These are phyloP conservation scores for Zeugodacus cucurbitae DNA, from an alignment of 1,140 invertebrate species.

Conservation along the genomic window DNA sequence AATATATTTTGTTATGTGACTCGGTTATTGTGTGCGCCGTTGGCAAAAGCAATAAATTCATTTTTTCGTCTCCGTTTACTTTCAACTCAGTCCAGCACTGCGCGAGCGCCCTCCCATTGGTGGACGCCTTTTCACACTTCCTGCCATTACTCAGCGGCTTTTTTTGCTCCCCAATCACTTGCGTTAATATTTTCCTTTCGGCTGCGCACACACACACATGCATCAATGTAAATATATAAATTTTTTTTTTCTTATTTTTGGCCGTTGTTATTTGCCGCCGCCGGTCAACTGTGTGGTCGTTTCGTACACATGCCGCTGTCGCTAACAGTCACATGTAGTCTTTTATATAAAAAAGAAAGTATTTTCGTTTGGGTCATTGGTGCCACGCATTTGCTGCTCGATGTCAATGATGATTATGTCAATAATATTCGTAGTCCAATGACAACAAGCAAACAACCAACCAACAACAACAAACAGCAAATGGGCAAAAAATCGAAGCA, in stretches of 20 bases:
- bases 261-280: neutral
- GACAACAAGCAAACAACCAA: too few species aligned
- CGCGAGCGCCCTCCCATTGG: neutral
- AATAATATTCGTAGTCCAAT: neutral
- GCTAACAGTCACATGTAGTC: neutral
- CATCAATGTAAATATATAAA: neutral
- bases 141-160: neutral
- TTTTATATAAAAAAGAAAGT: too few species aligned
- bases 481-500: neutral
- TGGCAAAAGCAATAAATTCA: neutral
- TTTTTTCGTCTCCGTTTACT: neutral
- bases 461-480: neutral
- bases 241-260: neutral
- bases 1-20: neutral
- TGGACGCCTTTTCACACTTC: neutral
- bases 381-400: neutral
- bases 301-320: neutral
- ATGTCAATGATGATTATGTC: slow-evolving; percentile 20
- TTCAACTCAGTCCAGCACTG: neutral
- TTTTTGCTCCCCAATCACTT: neutral
- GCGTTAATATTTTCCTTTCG: neutral
- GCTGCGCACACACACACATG: too few species aligned
- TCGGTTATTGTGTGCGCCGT: neutral
- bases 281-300: neutral
- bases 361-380: neutral